Conservation (phyloP, 2,888 invertebrate species). For the Aelia acuminata region DNA sequence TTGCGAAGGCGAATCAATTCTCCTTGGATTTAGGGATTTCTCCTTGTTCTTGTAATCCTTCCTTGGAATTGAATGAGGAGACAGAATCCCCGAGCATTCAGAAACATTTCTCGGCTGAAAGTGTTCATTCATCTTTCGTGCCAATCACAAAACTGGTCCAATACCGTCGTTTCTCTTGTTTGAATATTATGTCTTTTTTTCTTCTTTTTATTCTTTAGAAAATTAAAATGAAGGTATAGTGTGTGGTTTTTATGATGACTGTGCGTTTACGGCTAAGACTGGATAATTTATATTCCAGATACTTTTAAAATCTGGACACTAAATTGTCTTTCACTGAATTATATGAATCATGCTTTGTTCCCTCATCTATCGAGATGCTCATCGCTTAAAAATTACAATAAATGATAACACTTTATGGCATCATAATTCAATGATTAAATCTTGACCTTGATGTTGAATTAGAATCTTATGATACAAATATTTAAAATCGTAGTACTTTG, state of each 20-base stretch:
- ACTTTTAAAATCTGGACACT: background rate
- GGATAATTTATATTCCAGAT: background rate
- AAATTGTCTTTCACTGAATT: background rate
- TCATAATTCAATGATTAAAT: too few species aligned
- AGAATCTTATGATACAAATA: too few species aligned
- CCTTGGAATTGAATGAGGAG: slow-evolving; percentile 38
- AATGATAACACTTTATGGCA: too few species aligned
- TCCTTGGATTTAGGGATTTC: slow-evolving; percentile 33
- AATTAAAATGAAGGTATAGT: background rate
- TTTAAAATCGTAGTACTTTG: too few species aligned
- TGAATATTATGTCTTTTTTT: background rate
- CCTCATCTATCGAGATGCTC: background rate
- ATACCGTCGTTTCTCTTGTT: background rate
- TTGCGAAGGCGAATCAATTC: slow-evolving; percentile 26
- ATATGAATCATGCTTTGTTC: background rate
- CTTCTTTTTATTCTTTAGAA: background rate
- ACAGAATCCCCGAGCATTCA: background rate
- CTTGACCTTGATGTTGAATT: too few species aligned
- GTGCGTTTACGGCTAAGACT: background rate
- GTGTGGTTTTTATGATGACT: background rate
- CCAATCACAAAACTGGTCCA: background rate
- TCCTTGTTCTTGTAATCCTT: slow-evolving; percentile 42
- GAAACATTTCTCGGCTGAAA: background rate
- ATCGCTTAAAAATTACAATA: background rate
- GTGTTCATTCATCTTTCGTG: background rate